Evolutionary conservation across 1,140 invertebrate species (phyloP), one percentile per base, ranked within the genome.

Genomic region (Rhyacophila brunnea): DNA sequence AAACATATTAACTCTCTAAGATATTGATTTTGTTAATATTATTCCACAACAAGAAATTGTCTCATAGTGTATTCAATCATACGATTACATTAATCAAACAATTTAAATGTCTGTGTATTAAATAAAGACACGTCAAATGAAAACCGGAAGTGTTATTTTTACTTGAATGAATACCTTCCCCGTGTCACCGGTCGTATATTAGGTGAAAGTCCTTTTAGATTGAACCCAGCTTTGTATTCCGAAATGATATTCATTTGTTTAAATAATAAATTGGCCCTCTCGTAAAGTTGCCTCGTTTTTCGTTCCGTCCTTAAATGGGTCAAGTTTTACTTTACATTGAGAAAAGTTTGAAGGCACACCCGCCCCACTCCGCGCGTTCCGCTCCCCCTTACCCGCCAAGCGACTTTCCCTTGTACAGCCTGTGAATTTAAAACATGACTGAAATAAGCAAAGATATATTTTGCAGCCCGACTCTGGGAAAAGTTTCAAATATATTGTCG

Each of bases 261-360:
- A 56, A 56, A 46, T 47, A 56, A 56, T 45, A 56, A 56, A 56
- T 34, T 34, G 53, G 14, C 20, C 35, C 43, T 56, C 35, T 47
- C 17, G 45, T 10, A 19, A 19, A 34, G 53, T 47, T 56, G 32
- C 36, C 40, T 28, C 38, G 38, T 40, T 40, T 15, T 40, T 11
- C 38, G 11, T 15, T n/a, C 38, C 38, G 38, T 11, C 18, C 45
- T 32, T 42, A 48, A 57, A 57, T 57, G 54, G 54, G 45, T 57
- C 54, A 57, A 57, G 54, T 57, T 57, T 57, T 57, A 57, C 54
- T 57, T 57, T 57, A 57, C 35, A 50, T 57, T 42, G 46, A 47
- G 35, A 48, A 17, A 48, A 57, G 54, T 57, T 57, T 48, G n/a
- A 28, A 28, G 23, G 23, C 23, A 5, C 9, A 3, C 9, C 23